Conservation (phyloP, 1,140 invertebrate genomes). For the Sarcophaga peregrina region DNA sequence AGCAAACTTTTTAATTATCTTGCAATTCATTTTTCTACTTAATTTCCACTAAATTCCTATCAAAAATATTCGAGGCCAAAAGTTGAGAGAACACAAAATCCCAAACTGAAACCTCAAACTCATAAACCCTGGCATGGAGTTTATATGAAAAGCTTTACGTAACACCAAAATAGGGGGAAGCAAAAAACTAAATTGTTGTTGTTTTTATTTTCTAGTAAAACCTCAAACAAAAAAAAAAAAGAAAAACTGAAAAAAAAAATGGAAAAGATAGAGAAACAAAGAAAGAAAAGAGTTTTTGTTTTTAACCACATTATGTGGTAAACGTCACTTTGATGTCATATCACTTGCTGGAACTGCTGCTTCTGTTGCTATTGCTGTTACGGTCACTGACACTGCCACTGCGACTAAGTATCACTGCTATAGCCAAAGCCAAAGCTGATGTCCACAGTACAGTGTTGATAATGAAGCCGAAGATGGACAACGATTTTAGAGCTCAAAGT, state of each 20-base stretch:
- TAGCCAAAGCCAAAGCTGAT: not conserved
- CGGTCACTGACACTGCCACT: not conserved
- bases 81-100: not conserved
- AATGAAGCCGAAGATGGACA: not conserved
- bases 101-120: slow-evolving; percentile 9
- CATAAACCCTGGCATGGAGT: not conserved
- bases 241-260: not conserved
- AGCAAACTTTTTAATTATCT: slow-evolving; percentile 40
- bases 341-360: not conserved
- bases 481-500: slow-evolving; percentile 11
- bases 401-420: not conserved
- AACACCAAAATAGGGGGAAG: too few relatives aligned
- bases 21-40: slow-evolving; percentile 41
- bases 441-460: not conserved
- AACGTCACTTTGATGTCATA: slow-evolving; percentile 40
- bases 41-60: slow-evolving; percentile 40
- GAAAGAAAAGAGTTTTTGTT: slow-evolving; percentile 21
- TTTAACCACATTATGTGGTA: slow-evolving; percentile 34
- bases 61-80: slow-evolving; percentile 36
- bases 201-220: not conserved
- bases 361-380: not conserved
- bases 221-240: not conserved
- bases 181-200: not conserved
- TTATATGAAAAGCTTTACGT: not conserved
- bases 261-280: not conserved